phyloP scores from a whole-genome alignment of 2,797 vertebrate genomes.

The Monodelphis domestica region DNA sequence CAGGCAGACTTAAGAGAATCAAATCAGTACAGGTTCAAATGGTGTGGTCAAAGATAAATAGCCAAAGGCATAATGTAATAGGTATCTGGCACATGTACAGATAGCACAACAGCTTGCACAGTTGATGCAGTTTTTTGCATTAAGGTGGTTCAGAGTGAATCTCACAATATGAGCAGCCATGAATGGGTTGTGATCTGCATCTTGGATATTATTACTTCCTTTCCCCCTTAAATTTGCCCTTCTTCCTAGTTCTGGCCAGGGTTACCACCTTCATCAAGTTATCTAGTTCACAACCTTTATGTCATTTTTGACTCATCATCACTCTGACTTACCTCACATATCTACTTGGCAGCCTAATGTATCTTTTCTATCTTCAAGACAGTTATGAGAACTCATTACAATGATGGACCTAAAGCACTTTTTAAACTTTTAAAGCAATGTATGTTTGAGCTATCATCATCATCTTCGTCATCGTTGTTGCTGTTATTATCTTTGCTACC shows the following conservation, averaged over 20 bases:
- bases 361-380: background rate
- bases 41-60: background rate
- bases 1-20: background rate
- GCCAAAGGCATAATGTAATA: background rate
- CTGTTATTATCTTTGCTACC: background rate
- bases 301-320: background rate
- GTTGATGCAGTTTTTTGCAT: background rate
- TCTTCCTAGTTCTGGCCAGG: background rate
- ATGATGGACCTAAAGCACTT: background rate
- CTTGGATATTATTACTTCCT: background rate
- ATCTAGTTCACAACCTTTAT: background rate
- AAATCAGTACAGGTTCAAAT: background rate
- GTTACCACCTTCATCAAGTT: background rate
- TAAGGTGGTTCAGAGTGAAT: background rate
- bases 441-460: background rate
- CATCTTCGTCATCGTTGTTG: background rate
- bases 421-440: background rate
- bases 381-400: background rate
- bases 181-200: background rate
- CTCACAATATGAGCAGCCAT: background rate
- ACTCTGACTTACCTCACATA: background rate
- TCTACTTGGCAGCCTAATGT: background rate
- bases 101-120: background rate
- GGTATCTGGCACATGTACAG: background rate
- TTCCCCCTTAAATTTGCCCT: background rate